Evolutionary conservation across 2,113 vertebrate genomes (phyloP), one percentile per base, ranked within the genome.

Genomic region (Epinephelus lanceolatus): DNA sequence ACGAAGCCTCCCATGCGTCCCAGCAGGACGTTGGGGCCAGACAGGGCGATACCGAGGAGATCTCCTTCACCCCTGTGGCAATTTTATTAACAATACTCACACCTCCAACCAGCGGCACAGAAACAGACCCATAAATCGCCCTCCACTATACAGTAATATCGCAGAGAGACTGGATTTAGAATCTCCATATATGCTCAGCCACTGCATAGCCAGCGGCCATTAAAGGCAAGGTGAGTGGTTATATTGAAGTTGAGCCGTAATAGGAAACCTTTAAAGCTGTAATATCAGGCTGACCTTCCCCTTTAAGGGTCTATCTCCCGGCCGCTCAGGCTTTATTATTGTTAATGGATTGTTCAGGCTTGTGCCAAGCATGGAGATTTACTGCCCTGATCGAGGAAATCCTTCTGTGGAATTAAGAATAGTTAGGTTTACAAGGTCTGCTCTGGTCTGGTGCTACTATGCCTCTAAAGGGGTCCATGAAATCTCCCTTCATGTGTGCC

Each of bases 221-320:
- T 94, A 92, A 89, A 94, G 87, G 90, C 85, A 87, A 92, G 92
- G 93, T 90, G 87, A 92, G 88, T 27, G 76, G 85, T 90, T 91
- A 86, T 88, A 90, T 90, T 88, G 87, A 89, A 93, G 92, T 90
- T 91, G 88, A 92, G 92, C 81, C 69, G 78, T 93, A 92, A 92
- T 91, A 85, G 93, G 91, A 93, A 94, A 92, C 92, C 90, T 91
- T 93, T 92, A 94, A 91, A 91, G 90, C 85, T 77, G 83, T 92
- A 91, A 93, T 92, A 93, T 91, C 85, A 83, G 83, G 69, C 85
- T 93, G 94, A 94, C 93, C 92, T 94, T 94, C 89, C 86, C 91
- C 92, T 94, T 93, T 92, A 88, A 94, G 91, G 89, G 79, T 90
- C 88, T 69, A 76, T 90, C 92, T 88, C 86, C 87, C 53, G 23